Evolutionary conservation across 2,797 vertebrate genomes (phyloP), one percentile per base, ranked within the genome.

Genomic region (Gobio occitaniae): DNA sequence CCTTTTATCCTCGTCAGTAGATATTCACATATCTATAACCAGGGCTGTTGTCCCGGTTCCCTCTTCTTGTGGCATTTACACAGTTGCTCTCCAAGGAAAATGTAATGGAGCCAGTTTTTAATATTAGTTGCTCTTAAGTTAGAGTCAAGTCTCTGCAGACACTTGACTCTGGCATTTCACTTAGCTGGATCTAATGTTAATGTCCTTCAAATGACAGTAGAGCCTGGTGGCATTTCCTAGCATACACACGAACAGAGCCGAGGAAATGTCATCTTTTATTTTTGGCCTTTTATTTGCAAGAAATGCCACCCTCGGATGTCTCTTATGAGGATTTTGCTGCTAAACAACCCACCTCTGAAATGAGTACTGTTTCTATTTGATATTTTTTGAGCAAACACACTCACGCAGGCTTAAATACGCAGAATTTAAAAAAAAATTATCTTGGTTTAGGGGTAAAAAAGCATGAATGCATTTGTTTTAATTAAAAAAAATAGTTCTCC

Each of bases 251-350:
- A 87, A 87, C 84, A 84, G 78, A 89, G 56, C 82, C 25, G 78
- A 87, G 84, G 88, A 44, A 90, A 90, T 90, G 87, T 90, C 89
- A 90, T 82, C 78, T 86, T 83, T 82, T 88, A 87, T 90, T 88
- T 90, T 84, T 84, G 87, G 80, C 78, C 48, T 86, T 88, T 84
- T 82, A 82, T 88, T 84, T n/a, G 52, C 52, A 84, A 86, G 77
- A 88, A 89, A 89, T 85, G 86, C 80, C 86, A 88, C 85, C 63
- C 78, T 82, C 50, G 8, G 74, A 84, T 84, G 78, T 82, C 70
- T 86, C 83, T 83, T 78, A 76, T 84, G 83, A 85, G 83, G 77
- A 80, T 85, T 50, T 38, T 78, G 32, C 63, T 78, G 69, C 84
- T 84, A 84, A 86, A 87, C 84, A 87, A 81, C 86, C 50, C 38